Percentiles rank a stretch among this genome's conserved stretches.
These are phyloP conservation scores for Acrobasis consociella DNA, from an alignment of 2,888 invertebrate genomes.

Conservation along the genomic window DNA sequence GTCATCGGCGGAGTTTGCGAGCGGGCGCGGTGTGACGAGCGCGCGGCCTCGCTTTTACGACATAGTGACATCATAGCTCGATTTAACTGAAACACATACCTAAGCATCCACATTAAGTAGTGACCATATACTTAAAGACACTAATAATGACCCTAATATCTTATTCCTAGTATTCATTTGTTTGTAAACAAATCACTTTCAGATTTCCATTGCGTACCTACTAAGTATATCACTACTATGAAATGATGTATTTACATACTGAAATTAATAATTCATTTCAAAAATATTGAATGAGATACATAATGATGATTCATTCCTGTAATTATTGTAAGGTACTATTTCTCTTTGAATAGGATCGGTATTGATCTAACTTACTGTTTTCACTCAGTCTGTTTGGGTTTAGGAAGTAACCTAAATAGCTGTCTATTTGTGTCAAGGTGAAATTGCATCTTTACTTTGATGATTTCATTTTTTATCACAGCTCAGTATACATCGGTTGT, in stretches of 20 bases:
- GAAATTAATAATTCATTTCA: too few relatives aligned
- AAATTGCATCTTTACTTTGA: slow-evolving; percentile 30
- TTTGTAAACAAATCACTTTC: slow-evolving; percentile 39
- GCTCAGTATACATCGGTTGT: neutral
- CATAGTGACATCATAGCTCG: slow-evolving; percentile 78
- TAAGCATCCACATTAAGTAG: slow-evolving; percentile 32
- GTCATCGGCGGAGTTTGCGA: slow-evolving; percentile 73
- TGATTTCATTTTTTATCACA: neutral
- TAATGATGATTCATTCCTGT: slow-evolving; percentile 1
- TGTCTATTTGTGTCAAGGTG: slow-evolving; percentile 58
- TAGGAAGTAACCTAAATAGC: slow-evolving; percentile 38
- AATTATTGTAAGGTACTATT: neutral
- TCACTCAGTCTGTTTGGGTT: slow-evolving; percentile 14
- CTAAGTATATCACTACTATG: too few relatives aligned
- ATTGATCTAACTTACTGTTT: slow-evolving; percentile 10
- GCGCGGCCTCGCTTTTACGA: slow-evolving; percentile 80
- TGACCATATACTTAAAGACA: slow-evolving; percentile 30
- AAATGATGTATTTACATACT: too few relatives aligned
- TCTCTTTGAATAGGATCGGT: neutral
- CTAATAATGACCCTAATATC: slow-evolving; percentile 15
- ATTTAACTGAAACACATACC: slow-evolving; percentile 64
- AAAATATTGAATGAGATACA: neutral
- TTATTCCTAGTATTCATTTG: slow-evolving; percentile 26
- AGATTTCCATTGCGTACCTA: neutral
- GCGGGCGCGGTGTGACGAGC: slow-evolving; percentile 71